Base-by-base conservation (phyloP, 1,140 invertebrate species). In the Philaenus spumarius region DNA sequence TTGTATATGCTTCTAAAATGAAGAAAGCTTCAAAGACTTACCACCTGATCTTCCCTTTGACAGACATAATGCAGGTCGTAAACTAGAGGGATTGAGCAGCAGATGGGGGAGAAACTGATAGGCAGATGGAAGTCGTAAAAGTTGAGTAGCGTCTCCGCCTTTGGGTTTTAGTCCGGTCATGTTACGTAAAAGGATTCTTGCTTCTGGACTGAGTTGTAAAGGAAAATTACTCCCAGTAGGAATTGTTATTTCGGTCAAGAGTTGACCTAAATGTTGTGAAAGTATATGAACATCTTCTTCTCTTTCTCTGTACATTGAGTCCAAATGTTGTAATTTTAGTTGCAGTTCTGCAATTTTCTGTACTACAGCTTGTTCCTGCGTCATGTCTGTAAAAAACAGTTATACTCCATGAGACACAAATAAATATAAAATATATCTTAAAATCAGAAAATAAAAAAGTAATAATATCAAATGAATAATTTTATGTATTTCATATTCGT, bases 81-180 rank as follows among this genome's bases (percentile, higher is more conserved):
- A 73, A 65, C 89, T 90, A 62, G 81, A 79, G 0, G 86, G 83
- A 69, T 89, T 82, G 43, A 88, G 84, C 42, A 92, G 77, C 19
- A 96, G 77, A 75, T 96, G 90, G 1, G 94, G 93, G 46, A 96
- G 75, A 67, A 94, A 92, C 66, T 89, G 85, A 72, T 87, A 93
- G 50, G 90, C 83, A 53, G 86, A 87, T 11, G 90, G 89, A 45
- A 90, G 72, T 46, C 81, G 77, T 9, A 88, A 71, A 61, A 71
- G 46, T 14, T 53, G 50, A 5, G 59, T 9, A 17, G 51, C 20
- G 23, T 46, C 42, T 14, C 45, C 61, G 1, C 26, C 40, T 11
- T 24, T 70, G 5, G 74, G 55, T 0, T 69, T 72, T 59, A 75
- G 68, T 23, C 75, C 75, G 20, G 73, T 71, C 63, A 75, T 51